These are phyloP conservation scores for Octodon degus DNA, from an alignment of 2,113 vertebrate genomes.

Conservation along the genomic window DNA sequence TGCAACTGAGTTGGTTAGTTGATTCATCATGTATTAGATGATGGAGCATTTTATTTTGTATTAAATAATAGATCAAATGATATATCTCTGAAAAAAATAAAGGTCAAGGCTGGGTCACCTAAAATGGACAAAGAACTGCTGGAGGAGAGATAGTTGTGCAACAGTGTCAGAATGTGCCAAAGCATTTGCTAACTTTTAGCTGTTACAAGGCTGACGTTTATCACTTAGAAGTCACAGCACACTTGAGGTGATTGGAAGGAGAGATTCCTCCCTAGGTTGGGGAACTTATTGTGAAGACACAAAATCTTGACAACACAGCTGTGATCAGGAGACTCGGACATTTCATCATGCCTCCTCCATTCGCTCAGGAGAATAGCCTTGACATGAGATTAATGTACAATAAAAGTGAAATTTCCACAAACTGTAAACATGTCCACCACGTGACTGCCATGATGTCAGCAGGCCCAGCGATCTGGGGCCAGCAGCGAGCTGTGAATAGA, in stretches of 20 bases:
- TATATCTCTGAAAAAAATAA: neutral
- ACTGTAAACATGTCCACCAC: neutral
- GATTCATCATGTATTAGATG: neutral
- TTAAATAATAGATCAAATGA: neutral
- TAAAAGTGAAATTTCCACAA: constrained; percentile 5
- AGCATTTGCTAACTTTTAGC: constrained; percentile 25
- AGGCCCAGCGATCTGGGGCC: neutral
- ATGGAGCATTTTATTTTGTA: neutral
- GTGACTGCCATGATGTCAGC: neutral
- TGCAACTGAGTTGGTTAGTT: neutral
- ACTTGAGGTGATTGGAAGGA: neutral
- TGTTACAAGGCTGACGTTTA: neutral
- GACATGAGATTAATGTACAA: neutral
- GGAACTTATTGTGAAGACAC: neutral
- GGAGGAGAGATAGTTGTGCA: neutral
- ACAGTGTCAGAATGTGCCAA: neutral
- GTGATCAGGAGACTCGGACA: constrained; percentile 24
- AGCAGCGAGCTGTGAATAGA: neutral
- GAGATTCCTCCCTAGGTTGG: neutral
- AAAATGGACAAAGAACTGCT: neutral
- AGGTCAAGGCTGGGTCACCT: neutral
- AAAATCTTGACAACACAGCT: neutral
- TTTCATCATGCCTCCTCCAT: neutral
- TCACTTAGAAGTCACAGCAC: constrained; percentile 48
- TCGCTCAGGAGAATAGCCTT: neutral